A percentile compares a stretch with the other conserved stretches of the same genome.
These are phyloP conservation scores for Volucella inanis DNA, from an alignment of 2,888 invertebrate species.

Conservation along the genomic window DNA sequence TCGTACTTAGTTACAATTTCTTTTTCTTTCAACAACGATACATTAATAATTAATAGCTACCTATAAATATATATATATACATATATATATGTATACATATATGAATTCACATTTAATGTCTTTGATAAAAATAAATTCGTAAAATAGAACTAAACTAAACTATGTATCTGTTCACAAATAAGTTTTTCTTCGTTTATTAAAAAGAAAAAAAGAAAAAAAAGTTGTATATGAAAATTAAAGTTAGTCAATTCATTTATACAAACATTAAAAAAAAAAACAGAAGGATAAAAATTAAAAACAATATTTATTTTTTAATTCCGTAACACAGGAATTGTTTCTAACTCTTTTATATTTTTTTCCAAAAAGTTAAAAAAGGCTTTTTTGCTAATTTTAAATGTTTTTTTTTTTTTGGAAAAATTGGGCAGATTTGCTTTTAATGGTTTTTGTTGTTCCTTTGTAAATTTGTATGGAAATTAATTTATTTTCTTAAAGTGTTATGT, in stretches of 20 bases:
- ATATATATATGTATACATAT: background rate
- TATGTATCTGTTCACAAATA: background rate
- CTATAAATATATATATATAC: constrained; percentile 39
- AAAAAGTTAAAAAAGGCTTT: constrained; percentile 33
- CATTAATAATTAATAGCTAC: constrained; percentile 70
- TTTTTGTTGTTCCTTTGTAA: constrained; percentile 48
- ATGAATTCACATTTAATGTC: constrained; percentile 63
- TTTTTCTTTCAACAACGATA: constrained; percentile 53
- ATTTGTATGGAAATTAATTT: constrained; percentile 53
- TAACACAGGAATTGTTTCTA: constrained; percentile 65
- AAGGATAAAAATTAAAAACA: background rate
- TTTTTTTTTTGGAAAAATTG: constrained; percentile 30
- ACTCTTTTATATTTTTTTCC: constrained; percentile 29
- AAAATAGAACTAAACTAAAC: constrained; percentile 10
- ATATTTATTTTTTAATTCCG: constrained; percentile 11
- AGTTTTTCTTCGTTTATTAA: background rate
- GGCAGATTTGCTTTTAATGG: constrained; percentile 54
- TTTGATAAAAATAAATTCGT: constrained; percentile 41
- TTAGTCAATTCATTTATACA: background rate
- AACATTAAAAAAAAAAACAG: constrained; percentile 15
- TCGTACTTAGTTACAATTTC: constrained; percentile 58
- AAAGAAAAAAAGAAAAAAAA: constrained; percentile 1
- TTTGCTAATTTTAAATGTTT: constrained; percentile 25
- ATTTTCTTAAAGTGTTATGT: constrained; percentile 33
- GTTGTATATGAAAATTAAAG: constrained; percentile 1